Percentiles rank a stretch among this genome's conserved stretches.
Evolutionary conservation across 2,797 vertebrate genomes (phyloP).

Genomic region (Parauchenoglanis punctatus): DNA sequence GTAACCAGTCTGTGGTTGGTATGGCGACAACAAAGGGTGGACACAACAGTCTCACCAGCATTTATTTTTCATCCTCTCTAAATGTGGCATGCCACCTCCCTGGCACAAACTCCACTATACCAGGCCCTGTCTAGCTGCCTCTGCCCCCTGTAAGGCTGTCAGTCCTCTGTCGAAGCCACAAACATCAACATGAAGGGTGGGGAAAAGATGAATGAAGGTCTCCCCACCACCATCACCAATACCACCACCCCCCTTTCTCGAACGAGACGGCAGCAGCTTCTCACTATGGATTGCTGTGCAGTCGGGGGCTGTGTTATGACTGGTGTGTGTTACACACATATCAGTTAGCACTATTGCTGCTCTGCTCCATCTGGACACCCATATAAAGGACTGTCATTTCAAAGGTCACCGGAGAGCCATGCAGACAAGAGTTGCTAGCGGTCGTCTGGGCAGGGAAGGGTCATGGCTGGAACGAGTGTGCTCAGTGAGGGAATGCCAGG

Average conservation of each 20-base stretch:
- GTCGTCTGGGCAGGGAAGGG: conserved; percentile 59
- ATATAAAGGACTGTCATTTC: conserved; percentile 81
- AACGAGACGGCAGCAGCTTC: conserved; percentile 49
- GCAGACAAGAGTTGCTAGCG: conserved; percentile 76
- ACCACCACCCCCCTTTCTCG: not conserved
- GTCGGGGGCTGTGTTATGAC: conserved; percentile 75
- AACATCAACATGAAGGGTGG: conserved; percentile 46
- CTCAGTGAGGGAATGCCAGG: conserved; percentile 57
- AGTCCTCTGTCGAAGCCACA: conserved; percentile 35
- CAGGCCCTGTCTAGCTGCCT: conserved; percentile 18
- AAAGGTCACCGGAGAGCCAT: conserved; percentile 81
- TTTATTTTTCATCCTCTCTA: conserved; percentile 41
- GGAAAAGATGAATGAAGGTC: conserved; percentile 58
- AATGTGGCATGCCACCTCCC: conserved; percentile 35
- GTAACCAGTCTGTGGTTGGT: conserved; percentile 41
- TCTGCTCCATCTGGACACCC: conserved; percentile 73
- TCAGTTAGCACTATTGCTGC: conserved; percentile 71
- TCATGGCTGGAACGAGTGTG: conserved; percentile 52
- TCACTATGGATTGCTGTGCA: conserved; percentile 57
- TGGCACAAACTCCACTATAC: conserved; percentile 43
- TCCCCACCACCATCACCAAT: conserved; percentile 13
- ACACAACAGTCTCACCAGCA: conserved; percentile 45
- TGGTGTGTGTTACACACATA: conserved; percentile 81
- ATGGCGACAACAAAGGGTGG: conserved; percentile 47
- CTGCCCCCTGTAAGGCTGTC: conserved; percentile 27